phyloP scores from a whole-genome alignment of 2,113 vertebrate genomes.

The Baryphthengus martii region DNA sequence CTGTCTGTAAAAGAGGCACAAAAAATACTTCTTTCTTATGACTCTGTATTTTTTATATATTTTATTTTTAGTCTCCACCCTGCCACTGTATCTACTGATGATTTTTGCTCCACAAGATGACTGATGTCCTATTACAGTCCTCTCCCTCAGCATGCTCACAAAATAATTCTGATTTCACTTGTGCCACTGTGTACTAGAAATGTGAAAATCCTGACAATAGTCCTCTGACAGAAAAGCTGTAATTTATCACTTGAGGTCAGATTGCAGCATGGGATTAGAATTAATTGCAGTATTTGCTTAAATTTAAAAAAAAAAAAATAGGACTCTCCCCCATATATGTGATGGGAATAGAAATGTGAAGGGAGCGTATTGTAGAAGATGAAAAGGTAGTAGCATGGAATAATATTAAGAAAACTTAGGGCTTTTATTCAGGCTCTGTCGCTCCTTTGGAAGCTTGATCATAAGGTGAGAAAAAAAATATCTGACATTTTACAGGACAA shows the following conservation, averaged over 20 bases:
- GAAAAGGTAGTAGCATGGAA: background rate
- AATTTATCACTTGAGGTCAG: background rate
- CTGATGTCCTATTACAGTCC: background rate
- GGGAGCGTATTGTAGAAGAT: background rate
- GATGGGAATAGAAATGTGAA: background rate
- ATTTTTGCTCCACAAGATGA: background rate
- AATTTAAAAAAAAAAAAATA: background rate
- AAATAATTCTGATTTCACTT: background rate
- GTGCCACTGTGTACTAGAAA: background rate
- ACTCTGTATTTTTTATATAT: background rate
- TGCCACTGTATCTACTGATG: background rate
- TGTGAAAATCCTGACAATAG: background rate
- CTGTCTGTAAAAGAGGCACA: background rate
- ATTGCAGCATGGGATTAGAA: background rate
- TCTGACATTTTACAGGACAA: background rate
- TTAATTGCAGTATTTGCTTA: background rate
- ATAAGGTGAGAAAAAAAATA: background rate
- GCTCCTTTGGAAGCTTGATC: background rate
- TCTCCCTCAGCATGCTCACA: background rate
- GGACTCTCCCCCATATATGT: background rate
- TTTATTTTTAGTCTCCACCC: background rate
- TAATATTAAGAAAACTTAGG: background rate
- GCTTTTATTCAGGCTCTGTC: background rate
- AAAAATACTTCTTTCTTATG: background rate
- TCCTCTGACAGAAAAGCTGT: background rate